Evolutionary conservation across 2,797 vertebrate genomes (phyloP).

Genomic region (Ambastaia sidthimunki): DNA sequence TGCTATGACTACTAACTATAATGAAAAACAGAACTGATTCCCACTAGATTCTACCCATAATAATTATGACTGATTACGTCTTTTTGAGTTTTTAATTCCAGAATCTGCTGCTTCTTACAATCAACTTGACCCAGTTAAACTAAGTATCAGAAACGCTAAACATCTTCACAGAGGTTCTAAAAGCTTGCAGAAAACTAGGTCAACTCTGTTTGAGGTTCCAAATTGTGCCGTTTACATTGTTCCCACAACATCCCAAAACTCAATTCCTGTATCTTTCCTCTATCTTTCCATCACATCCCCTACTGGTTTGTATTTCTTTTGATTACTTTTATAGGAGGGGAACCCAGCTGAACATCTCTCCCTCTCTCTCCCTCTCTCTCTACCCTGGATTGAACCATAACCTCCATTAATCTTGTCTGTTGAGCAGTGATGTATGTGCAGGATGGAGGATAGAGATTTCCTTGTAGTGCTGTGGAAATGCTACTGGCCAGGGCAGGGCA

Average conservation of each 20-base stretch:
- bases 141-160: conserved; percentile 45
- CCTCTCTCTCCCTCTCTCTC: background rate
- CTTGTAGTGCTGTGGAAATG: background rate
- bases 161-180: conserved; percentile 40
- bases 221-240: conserved; percentile 34
- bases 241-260: conserved; percentile 1
- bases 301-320: conserved; percentile 34
- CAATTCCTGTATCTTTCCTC: conserved; percentile 19
- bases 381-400: conserved; percentile 49
- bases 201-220: conserved; percentile 28
- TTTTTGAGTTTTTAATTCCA: conserved; percentile 9
- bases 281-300: conserved; percentile 43
- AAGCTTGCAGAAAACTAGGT: conserved; percentile 52
- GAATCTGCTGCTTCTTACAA: conserved; percentile 35
- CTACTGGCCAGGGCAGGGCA: background rate
- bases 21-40: conserved; percentile 28
- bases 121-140: conserved; percentile 58
- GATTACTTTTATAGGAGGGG: conserved; percentile 35
- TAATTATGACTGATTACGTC: conserved; percentile 6
- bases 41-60: conserved; percentile 22
- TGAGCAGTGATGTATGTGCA: conserved; percentile 18
- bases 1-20: conserved; percentile 28
- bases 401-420: conserved; percentile 43
- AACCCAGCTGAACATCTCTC: background rate
- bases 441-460: background rate